These are phyloP conservation scores for Simalia tracyae DNA, from an alignment of 2,797 vertebrate genomes.

Conservation along the genomic window DNA sequence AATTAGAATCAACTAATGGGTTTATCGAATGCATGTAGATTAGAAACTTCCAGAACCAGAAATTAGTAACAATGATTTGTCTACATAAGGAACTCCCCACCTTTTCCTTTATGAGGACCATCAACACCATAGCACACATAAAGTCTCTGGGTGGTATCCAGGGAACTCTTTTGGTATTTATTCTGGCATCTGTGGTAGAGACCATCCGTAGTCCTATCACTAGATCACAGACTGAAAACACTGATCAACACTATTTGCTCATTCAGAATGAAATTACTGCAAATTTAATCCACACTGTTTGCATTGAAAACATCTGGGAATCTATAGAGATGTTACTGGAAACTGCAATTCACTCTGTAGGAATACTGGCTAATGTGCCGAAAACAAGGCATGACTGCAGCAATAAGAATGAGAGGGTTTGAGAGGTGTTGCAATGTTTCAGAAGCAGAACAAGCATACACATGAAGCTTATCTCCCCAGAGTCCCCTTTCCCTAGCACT, in stretches of 20 bases:
- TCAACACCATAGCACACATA: too few relatives aligned
- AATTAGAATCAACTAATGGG: neutral
- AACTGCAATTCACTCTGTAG: neutral
- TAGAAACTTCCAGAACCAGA: neutral
- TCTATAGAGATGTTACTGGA: neutral
- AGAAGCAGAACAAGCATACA: neutral
- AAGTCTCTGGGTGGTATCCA: too few relatives aligned
- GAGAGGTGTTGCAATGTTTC: neutral
- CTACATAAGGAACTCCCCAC: neutral
- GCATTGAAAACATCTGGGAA: neutral
- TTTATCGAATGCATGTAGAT: neutral
- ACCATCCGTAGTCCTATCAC: too few relatives aligned
- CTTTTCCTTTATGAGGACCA: too few relatives aligned
- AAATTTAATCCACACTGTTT: neutral
- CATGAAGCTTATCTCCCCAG: neutral
- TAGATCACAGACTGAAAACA: too few relatives aligned
- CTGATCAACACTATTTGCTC: neutral
- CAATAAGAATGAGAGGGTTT: neutral
- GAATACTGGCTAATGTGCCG: too few relatives aligned
- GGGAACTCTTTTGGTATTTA: too few relatives aligned
- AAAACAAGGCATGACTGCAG: neutral
- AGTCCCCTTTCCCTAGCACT: too few relatives aligned
- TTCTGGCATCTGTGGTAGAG: too few relatives aligned
- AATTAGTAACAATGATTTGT: neutral
- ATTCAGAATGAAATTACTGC: neutral